Conservation (phyloP, 2,888 invertebrate genomes). For the Electrophaes corylata region DNA sequence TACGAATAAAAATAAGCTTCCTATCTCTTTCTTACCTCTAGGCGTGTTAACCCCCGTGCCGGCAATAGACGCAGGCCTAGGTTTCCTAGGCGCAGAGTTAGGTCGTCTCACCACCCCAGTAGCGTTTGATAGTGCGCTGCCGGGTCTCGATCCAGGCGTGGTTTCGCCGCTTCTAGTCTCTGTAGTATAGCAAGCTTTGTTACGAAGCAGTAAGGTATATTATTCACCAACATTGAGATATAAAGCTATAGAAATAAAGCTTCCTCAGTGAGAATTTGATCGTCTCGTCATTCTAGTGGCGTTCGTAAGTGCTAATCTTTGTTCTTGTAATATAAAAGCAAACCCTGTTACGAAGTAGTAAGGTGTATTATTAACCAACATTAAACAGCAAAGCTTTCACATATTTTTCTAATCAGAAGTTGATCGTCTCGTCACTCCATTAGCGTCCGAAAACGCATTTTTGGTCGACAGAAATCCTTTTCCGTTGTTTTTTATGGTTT, state of each 20-base stretch:
- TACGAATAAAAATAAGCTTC: no score
- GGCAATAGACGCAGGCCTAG: constrained; percentile 87
- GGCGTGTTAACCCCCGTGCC: constrained; percentile 91
- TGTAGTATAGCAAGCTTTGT: constrained; percentile 50
- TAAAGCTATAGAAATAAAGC: neutral
- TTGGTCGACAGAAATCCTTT: no score
- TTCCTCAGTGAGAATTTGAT: neutral
- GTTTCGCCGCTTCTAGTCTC: constrained; percentile 90
- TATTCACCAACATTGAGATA: constrained; percentile 3
- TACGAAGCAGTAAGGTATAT: constrained; percentile 21
- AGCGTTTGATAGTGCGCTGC: constrained; percentile 90
- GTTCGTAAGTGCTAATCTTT: neutral
- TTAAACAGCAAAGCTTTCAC: no score
- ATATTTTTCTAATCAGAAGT: neutral
- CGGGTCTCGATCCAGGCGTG: constrained; percentile 92
- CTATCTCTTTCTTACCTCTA: constrained; percentile 55
- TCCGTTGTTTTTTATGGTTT: no score
- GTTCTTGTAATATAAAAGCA: neutral
- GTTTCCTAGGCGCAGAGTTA: constrained; percentile 86
- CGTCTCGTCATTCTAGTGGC: neutral
- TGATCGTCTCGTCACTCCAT: neutral
- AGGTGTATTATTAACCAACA: neutral
- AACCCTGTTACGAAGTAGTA: neutral
- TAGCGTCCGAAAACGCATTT: no score
- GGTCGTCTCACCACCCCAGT: constrained; percentile 81